phyloP scores from a whole-genome alignment of 2,113 vertebrate genomes.

The Myotis brandtii region DNA sequence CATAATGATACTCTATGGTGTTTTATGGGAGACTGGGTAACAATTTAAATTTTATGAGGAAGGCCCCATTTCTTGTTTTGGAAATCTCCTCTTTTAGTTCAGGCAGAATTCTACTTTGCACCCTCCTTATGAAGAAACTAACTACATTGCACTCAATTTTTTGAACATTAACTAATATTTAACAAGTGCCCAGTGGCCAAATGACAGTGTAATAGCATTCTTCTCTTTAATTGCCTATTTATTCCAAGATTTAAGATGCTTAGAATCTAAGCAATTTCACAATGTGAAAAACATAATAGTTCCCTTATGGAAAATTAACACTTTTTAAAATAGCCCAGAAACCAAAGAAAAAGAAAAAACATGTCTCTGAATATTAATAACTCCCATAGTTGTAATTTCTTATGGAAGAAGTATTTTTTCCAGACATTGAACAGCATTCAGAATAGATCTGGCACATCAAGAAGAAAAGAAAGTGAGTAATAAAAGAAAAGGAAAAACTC shows the following conservation, averaged over 20 bases:
- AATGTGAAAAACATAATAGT: slow-evolving; percentile 49
- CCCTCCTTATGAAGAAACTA: slow-evolving; percentile 39
- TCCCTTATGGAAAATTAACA: slow-evolving; percentile 53
- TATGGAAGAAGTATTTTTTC: background rate
- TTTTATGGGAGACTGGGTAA: background rate
- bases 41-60: slow-evolving; percentile 2
- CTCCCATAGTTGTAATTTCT: background rate
- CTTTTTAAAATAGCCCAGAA: slow-evolving; percentile 48
- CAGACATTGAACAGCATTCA: background rate
- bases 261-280: slow-evolving; percentile 43
- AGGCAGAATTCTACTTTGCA: background rate
- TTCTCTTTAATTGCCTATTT: slow-evolving; percentile 31
- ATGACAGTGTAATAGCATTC: slow-evolving; percentile 13
- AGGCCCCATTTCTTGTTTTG: background rate
- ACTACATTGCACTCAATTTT: slow-evolving; percentile 56
- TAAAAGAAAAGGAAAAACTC: background rate
- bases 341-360: slow-evolving; percentile 24
- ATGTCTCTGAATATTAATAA: slow-evolving; percentile 57
- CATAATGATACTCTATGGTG: background rate
- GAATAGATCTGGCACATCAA: background rate
- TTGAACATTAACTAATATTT: slow-evolving; percentile 56
- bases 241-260: slow-evolving; percentile 39
- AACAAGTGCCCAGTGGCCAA: slow-evolving; percentile 10
- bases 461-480: background rate
- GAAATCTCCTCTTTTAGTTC: slow-evolving; percentile 22